These are phyloP conservation scores for Pampusana beccarii DNA, from an alignment of 2,113 vertebrate genomes.

Conservation along the genomic window DNA sequence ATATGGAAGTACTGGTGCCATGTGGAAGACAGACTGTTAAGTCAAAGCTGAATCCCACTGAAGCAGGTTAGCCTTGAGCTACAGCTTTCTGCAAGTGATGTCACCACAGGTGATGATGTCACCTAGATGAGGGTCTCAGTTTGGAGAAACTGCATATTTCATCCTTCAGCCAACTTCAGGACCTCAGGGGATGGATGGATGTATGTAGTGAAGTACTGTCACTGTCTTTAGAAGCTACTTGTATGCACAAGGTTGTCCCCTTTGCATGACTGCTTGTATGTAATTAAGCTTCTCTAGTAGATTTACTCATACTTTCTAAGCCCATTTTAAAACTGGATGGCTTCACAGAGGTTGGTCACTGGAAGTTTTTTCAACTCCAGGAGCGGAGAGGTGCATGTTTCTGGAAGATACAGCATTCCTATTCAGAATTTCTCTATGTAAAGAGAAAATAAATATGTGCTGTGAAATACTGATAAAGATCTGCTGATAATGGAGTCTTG, in stretches of 20 bases:
- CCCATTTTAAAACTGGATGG: neutral
- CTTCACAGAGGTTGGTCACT: accelerated
- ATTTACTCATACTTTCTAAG: neutral
- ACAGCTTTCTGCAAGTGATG: neutral
- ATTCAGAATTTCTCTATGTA: neutral
- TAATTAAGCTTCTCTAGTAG: neutral
- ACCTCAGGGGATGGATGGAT: neutral
- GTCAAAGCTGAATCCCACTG: neutral
- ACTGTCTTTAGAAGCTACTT: neutral
- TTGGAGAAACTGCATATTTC: neutral
- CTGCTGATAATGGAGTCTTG: neutral
- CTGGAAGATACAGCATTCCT: neutral
- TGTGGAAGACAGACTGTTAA: neutral
- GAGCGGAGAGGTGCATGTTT: neutral
- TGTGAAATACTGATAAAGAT: neutral
- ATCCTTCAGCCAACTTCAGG: neutral
- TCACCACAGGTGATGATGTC: neutral
- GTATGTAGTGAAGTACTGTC: neutral
- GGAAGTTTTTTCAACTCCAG: neutral
- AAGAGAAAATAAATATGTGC: neutral
- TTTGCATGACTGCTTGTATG: neutral
- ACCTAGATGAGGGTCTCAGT: neutral
- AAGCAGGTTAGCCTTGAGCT: neutral
- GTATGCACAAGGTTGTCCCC: neutral
- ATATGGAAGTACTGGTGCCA: neutral